Percentiles rank a stretch among this genome's conserved stretches.
Evolutionary conservation across 2,888 invertebrate species (phyloP).

Genomic region (Rhingia rostrata): DNA sequence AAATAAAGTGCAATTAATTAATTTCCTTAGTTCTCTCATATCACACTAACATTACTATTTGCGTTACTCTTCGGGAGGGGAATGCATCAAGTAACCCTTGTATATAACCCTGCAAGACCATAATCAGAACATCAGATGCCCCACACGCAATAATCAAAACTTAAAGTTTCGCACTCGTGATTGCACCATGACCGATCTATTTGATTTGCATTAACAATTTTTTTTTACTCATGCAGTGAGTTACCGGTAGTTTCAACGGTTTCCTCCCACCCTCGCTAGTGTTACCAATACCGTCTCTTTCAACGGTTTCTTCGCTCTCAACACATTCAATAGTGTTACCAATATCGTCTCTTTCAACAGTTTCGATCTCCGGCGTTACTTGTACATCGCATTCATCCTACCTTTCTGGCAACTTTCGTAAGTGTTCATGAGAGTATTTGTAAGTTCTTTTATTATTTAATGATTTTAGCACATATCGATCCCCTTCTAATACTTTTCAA

Average conservation of each 20-base stretch:
- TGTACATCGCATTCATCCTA: neutral
- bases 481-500: slow-evolving; percentile 19
- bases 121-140: slow-evolving; percentile 10
- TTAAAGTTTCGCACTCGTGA: slow-evolving; percentile 20
- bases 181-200: slow-evolving; percentile 15
- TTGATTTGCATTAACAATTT: no score
- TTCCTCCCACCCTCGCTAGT: slow-evolving; percentile 3
- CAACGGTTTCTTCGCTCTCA: no score
- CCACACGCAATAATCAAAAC: slow-evolving; percentile 16
- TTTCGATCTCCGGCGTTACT: no score
- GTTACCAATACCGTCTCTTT: slow-evolving; percentile 17
- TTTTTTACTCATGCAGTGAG: no score
- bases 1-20: no score
- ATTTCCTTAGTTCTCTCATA: no score
- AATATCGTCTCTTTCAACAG: no score
- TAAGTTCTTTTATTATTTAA: slow-evolving; percentile 26
- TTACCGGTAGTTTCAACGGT: slow-evolving; percentile 17
- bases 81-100: no score
- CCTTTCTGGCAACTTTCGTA: slow-evolving; percentile 9
- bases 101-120: slow-evolving; percentile 7
- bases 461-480: slow-evolving; percentile 28
- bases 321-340: no score
- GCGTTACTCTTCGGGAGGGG: no score
- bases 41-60: no score
- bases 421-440: slow-evolving; percentile 27